Conservation (phyloP, 2,113 vertebrate species). For the Dendropsophus ebraccatus region DNA sequence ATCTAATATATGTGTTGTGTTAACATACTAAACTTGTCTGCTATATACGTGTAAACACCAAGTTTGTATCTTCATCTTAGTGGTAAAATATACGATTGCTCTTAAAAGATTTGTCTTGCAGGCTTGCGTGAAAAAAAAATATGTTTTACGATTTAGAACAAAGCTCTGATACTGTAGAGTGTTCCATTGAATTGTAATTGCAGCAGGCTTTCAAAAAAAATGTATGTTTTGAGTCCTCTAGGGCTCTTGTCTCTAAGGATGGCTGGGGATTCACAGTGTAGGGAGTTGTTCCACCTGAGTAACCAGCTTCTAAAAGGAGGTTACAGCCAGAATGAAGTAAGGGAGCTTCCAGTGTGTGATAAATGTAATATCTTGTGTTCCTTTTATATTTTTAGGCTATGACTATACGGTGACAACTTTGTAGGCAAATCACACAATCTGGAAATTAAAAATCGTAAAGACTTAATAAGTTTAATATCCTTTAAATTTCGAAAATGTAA, state of each 20-base stretch:
- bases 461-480: no score
- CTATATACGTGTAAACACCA: neutral
- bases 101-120: slow-evolving; percentile 35
- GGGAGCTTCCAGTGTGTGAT: neutral
- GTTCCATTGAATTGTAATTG: slow-evolving; percentile 32
- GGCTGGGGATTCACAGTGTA: slow-evolving; percentile 16
- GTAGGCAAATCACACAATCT: neutral
- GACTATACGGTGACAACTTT: neutral
- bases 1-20: neutral
- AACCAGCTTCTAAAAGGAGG: neutral
- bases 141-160: slow-evolving; percentile 17
- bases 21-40: neutral
- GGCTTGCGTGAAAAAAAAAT: slow-evolving; percentile 1
- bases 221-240: slow-evolving; percentile 17
- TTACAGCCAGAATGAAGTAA: slow-evolving; percentile 14
- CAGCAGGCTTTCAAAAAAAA: slow-evolving; percentile 13
- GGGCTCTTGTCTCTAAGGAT: slow-evolving; percentile 15
- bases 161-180: slow-evolving; percentile 7
- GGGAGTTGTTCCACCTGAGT: slow-evolving; percentile 44
- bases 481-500: no score
- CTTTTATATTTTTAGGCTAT: neutral
- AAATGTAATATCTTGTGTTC: neutral
- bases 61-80: slow-evolving; percentile 12
- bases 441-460: no score
- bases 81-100: slow-evolving; percentile 15